phyloP scores from a whole-genome alignment of 2,113 vertebrate genomes.

The Phocoena phocoena region DNA sequence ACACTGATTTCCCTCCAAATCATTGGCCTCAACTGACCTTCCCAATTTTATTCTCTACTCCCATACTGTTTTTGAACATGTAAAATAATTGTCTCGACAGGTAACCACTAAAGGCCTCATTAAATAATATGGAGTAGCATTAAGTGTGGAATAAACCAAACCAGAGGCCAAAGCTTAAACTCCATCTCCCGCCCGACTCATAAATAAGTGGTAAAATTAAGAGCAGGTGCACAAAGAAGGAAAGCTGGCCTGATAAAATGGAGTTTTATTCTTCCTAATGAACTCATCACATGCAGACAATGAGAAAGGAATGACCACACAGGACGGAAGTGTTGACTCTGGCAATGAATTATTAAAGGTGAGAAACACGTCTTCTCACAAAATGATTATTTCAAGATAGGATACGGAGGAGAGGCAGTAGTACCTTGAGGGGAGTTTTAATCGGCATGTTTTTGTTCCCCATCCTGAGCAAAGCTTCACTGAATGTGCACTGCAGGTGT shows the following conservation, averaged over 20 bases:
- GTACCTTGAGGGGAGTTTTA: not conserved
- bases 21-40: not conserved
- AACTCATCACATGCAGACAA: constrained; percentile 17
- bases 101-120: not conserved
- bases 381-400: constrained; percentile 1
- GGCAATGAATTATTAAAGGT: not conserved
- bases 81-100: not conserved
- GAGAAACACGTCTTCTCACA: constrained; percentile 8
- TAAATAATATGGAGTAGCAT: not conserved
- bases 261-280: constrained; percentile 45
- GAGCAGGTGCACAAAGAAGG: not conserved
- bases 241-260: not conserved
- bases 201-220: not conserved
- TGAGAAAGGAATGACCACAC: constrained; percentile 23
- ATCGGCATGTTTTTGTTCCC: not conserved
- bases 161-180: not conserved
- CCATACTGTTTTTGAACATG: not conserved
- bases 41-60: not conserved
- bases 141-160: not conserved
- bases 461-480: not conserved
- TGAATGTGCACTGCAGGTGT: not conserved
- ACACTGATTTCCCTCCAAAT: not conserved
- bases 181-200: not conserved
- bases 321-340: not conserved
- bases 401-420: not conserved